phyloP scores from a whole-genome alignment of 1,140 invertebrate species.

The Bombus superbus region DNA sequence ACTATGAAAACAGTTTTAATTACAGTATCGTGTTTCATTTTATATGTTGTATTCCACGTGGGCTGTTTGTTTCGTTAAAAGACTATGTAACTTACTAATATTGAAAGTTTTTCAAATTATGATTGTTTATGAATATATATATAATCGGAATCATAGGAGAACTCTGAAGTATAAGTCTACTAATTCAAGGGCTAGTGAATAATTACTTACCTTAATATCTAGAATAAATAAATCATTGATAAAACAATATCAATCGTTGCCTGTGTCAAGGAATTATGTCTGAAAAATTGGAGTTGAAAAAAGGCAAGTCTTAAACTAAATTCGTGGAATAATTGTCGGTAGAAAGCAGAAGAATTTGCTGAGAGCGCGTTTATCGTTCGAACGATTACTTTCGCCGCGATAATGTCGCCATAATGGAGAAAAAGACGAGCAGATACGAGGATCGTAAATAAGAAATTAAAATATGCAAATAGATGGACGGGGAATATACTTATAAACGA shows the following conservation, averaged over 20 bases:
- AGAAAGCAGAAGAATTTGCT: neutral
- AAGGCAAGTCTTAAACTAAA: neutral
- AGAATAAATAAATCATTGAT: neutral
- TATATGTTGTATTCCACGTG: no score
- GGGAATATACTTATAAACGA: neutral
- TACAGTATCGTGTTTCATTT: neutral
- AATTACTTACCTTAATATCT: no score
- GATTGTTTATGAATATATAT: no score
- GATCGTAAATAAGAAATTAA: slow-evolving; percentile 5
- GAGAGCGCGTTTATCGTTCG: neutral
- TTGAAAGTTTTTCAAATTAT: neutral
- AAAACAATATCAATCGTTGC: neutral
- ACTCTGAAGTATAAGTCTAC: no score
- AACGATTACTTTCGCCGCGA: slow-evolving; percentile 11
- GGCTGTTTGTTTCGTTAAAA: no score
- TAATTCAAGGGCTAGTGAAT: no score
- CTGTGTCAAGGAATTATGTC: neutral
- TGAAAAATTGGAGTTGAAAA: neutral
- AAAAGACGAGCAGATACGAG: neutral
- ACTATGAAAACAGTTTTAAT: neutral
- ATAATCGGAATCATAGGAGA: no score
- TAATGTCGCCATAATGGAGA: neutral
- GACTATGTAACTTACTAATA: neutral
- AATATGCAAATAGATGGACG: neutral
- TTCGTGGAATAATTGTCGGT: neutral